Evolutionary conservation across 2,888 invertebrate genomes (phyloP), one percentile per base, ranked within the genome.

Genomic region (Ametastegia equiseti): DNA sequence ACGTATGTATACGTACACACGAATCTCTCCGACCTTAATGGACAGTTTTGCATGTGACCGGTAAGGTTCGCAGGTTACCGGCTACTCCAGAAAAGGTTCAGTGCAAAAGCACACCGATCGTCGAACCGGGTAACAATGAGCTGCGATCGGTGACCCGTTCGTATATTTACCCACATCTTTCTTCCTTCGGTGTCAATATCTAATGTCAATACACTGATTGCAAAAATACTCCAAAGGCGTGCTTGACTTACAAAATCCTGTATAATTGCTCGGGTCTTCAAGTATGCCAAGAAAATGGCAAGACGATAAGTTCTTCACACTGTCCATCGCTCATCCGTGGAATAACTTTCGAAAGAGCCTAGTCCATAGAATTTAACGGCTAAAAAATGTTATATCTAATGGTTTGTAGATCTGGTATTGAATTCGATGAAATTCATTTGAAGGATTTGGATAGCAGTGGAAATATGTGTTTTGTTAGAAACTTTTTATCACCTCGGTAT

Each of bases 11-110:
- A n/a, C n/a, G 54, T 65, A 71, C 27, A 30, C 42, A 30, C 47
- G 47, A 71, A 75, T 39, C 45, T 54, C 54, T 50, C 23, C 36
- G 54, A 75, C 54, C 50, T 75, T 23, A 75, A 75, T 39, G 7
- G 19, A 50, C 54, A 11, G 11, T 47, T 75, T 54, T 30, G 54
- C 36, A 19, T 15, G 13, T 39, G n/a, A 71, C 71, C 39, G 9
- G n/a, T 30, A 3, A n/a, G 2, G 71, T 27, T 71, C 9, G 15
- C 30, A n/a, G 47, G 15, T 30, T 45, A 30, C 30, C 13, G n/a
- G 11, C 67, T 67, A n/a, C 39, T 36, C 33, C 13, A n/a, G n/a
- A 19, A 65, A 36, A 33, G 36, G 42, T 45, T 69, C 23, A 39
- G 11, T 15, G n/a, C 36, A 36, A 39, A 65, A 65, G 6, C 36